phyloP scores from a whole-genome alignment of 2,888 invertebrate species.

The Lobophora halterata region DNA sequence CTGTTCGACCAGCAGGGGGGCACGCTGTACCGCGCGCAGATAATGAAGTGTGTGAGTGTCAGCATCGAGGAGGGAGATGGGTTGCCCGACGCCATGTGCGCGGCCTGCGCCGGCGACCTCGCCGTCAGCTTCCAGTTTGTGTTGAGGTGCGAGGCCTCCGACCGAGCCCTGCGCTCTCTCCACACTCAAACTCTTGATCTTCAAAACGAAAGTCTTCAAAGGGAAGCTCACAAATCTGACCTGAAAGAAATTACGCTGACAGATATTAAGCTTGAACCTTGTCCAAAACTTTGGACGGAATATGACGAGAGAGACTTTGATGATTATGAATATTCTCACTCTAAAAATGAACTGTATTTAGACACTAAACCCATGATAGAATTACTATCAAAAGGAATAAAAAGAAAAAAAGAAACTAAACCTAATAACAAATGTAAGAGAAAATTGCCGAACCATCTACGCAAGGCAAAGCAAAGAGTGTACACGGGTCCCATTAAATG shows the following conservation, averaged over 20 bases:
- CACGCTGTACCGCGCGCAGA: constrained; percentile 52
- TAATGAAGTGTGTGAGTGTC: constrained; percentile 59
- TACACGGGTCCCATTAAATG: constrained; percentile 27
- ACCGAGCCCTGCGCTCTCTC: constrained; percentile 43
- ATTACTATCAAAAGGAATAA: not conserved
- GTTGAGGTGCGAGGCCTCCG: constrained; percentile 15
- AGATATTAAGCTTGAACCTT: constrained; percentile 38
- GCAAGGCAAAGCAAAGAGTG: constrained; percentile 19
- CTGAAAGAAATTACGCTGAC: too few species aligned
- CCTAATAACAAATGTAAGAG: constrained; percentile 2
- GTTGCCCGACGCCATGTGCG: constrained; percentile 59
- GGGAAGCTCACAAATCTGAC: too few species aligned
- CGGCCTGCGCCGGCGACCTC: constrained; percentile 54
- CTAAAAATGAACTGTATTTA: constrained; percentile 2
- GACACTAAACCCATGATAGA: not conserved
- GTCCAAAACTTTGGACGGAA: constrained; percentile 1
- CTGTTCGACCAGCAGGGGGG: constrained; percentile 54
- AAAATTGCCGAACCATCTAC: constrained; percentile 16
- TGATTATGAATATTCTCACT: constrained; percentile 5
- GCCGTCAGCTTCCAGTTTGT: constrained; percentile 55
- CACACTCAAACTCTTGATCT: constrained; percentile 26
- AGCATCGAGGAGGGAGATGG: constrained; percentile 57
- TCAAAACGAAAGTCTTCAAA: constrained; percentile 14
- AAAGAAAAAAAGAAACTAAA: constrained; percentile 7
- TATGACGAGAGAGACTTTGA: constrained; percentile 1